These are phyloP conservation scores for Mus caroli DNA, from an alignment of 2,797 vertebrate genomes.

Conservation along the genomic window DNA sequence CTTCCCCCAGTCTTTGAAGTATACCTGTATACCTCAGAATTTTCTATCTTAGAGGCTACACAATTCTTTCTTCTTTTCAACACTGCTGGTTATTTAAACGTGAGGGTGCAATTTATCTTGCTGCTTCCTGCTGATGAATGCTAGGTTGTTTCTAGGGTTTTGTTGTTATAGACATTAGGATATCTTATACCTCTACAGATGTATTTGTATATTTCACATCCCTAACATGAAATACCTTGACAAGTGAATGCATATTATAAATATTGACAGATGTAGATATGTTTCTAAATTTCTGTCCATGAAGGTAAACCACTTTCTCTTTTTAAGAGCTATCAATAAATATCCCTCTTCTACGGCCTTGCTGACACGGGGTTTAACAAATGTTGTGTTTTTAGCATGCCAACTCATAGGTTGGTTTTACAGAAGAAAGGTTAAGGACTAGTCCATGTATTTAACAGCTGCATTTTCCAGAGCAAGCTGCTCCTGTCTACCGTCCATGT, in stretches of 20 bases:
- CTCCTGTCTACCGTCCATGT: not conserved
- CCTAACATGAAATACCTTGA: not conserved
- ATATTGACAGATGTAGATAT: not conserved
- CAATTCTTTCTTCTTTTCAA: not conserved
- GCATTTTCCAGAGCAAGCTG: slow-evolving; percentile 34
- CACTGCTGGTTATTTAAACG: not conserved
- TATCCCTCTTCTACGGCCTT: not conserved
- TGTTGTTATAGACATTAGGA: not conserved
- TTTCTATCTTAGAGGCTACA: not conserved
- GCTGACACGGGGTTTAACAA: not conserved
- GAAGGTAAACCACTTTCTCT: not conserved
- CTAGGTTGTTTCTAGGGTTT: slow-evolving; percentile 7
- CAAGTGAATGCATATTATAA: not conserved
- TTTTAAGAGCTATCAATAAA: not conserved
- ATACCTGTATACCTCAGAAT: not conserved
- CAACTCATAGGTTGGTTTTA: not conserved
- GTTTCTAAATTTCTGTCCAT: not conserved
- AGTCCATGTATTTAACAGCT: not conserved
- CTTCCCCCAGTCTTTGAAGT: not conserved
- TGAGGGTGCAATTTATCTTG: not conserved
- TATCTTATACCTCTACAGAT: not conserved
- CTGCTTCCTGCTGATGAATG: not conserved
- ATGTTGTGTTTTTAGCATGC: not conserved
- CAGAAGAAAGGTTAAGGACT: slow-evolving; percentile 8
- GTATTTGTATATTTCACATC: not conserved